Evolutionary conservation across 2,888 invertebrate species (phyloP).

Genomic region (Seira musarum): DNA sequence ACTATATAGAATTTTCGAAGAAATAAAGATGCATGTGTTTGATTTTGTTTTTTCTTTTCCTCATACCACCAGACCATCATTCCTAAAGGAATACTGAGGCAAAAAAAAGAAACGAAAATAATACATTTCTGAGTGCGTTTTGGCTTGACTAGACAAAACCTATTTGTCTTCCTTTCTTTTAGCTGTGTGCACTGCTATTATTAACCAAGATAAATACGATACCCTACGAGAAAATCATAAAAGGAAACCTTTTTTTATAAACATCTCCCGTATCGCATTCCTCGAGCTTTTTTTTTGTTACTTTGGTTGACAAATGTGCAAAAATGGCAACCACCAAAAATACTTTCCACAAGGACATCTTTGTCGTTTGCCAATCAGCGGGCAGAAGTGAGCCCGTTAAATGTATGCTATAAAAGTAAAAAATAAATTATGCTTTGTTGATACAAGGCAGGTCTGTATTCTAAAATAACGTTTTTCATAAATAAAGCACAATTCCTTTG

Average conservation of each 20-base stretch:
- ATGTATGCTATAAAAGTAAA: constrained; percentile 24
- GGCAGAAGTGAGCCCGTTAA: constrained; percentile 37
- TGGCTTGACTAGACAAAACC: too few relatives aligned
- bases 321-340: not conserved
- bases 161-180: too few relatives aligned
- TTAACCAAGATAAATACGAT: too few relatives aligned
- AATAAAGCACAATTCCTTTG: not conserved
- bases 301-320: constrained; percentile 7
- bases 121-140: too few relatives aligned
- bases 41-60: too few relatives aligned
- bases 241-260: not conserved
- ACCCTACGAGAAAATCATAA: not conserved
- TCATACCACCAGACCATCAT: too few relatives aligned
- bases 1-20: too few relatives aligned
- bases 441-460: not conserved
- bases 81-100: too few relatives aligned
- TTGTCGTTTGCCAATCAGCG: constrained; percentile 45
- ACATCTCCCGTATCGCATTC: not conserved
- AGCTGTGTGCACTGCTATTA: not conserved
- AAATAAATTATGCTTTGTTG: constrained; percentile 38
- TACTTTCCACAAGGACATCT: constrained; percentile 46
- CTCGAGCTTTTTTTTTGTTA: not conserved
- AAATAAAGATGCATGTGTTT: too few relatives aligned
- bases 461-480: not conserved
- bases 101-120: too few relatives aligned